Evolutionary conservation across 2,888 invertebrate genomes (phyloP).

Genomic region (Aromia moschata): DNA sequence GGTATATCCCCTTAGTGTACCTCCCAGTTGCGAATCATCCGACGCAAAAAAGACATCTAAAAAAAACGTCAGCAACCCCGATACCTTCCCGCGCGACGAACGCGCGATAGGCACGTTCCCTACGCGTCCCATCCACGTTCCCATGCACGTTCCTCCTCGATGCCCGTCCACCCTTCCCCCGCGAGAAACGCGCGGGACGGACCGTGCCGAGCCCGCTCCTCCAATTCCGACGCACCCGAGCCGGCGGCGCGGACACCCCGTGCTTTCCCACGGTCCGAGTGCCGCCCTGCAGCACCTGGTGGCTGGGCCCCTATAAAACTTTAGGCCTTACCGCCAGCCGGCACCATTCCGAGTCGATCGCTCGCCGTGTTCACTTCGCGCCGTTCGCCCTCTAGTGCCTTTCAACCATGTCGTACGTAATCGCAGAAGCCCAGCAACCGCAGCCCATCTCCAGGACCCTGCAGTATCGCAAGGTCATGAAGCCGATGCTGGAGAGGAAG

Average conservation of each 20-base stretch:
- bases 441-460: conserved; percentile 83
- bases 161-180: conserved; percentile 27
- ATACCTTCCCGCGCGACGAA: conserved; percentile 36
- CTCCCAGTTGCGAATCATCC: too few relatives aligned
- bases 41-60: not conserved
- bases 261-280: conserved; percentile 48
- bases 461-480: conserved; percentile 94
- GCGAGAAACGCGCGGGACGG: conserved; percentile 33
- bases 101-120: conserved; percentile 48
- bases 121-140: conserved; percentile 45
- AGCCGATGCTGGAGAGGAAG: conserved; percentile 89
- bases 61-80: conserved; percentile 17
- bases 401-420: conserved; percentile 37
- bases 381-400: conserved; percentile 31
- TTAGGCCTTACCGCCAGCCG: conserved; percentile 60
- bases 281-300: conserved; percentile 43
- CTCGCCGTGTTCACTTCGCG: conserved; percentile 51
- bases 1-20: too few relatives aligned
- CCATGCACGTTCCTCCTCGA: conserved; percentile 40
- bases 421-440: conserved; percentile 53
- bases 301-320: conserved; percentile 70
- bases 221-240: conserved; percentile 28
- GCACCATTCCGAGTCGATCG: conserved; percentile 62
- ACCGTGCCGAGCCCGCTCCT: conserved; percentile 33
- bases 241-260: conserved; percentile 21